Base-by-base conservation (phyloP, 1,140 invertebrate species). In the Aphelinus certus region DNA sequence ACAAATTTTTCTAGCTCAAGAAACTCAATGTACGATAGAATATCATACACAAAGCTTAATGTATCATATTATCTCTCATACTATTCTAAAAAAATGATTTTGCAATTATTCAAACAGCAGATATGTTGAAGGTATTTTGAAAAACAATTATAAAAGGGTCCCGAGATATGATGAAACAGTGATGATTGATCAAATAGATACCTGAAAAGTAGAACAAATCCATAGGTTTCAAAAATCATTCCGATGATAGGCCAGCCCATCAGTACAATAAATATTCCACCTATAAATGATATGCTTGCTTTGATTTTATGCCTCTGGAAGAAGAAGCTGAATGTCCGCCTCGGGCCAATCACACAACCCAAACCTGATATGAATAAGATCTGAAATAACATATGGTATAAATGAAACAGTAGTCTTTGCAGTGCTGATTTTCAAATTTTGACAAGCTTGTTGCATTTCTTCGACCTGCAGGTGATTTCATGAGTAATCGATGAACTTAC, bases 281-380 rank as follows among this genome's bases (percentile, higher is more conserved):
- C 95, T 84, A 99, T 95, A 88, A 99, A 99, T 9, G 95, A 93
- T 6, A 91, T 86, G 6, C 96, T 96, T 1, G 95, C 98, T 91
- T 95, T 97, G 3, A 97, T 86, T 92, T 99, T 99, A 84, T 99
- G 97, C 72, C 92, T 89, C 91, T 99, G 98, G 87, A 99, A 99
- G 89, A 99, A 99, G 85, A 99, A 99, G 83, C 95, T 92, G 80
- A 99, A 94, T 47, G 98, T 99, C 84, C 97, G 90, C 88, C 97
- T 95, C 55, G 99, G 89, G 1, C 98, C 98, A 82, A 99, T 99
- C 1, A 99, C 96, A 89, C 97, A 97, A 58, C 94, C 95, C 60
- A 99, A 90, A 46, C 98, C 98, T 80, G 92, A 90, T 79, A 99
- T 94, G 87, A 99, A 99, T 51, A 99, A 89, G 76, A 99, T 95